A percentile compares a stretch with the other conserved stretches of the same genome.
Evolutionary conservation across 2,113 vertebrate species (phyloP).

Genomic region (Chrysemys picta): DNA sequence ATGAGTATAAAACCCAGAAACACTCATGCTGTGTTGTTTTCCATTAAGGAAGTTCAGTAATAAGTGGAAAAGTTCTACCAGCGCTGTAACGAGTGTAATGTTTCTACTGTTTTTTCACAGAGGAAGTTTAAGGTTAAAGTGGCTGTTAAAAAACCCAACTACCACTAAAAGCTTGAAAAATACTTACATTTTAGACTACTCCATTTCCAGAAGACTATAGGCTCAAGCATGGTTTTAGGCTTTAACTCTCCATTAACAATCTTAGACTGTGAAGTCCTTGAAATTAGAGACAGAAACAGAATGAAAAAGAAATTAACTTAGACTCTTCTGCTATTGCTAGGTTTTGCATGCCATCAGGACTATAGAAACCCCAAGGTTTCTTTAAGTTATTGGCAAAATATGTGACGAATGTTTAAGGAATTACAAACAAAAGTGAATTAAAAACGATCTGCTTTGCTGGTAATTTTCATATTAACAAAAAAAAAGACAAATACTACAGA

Average conservation of each 20-base stretch:
- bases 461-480: neutral
- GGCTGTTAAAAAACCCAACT: neutral
- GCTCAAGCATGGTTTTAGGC: neutral
- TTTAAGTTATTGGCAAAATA: fast-evolving
- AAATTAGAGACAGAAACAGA: neutral
- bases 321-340: neutral
- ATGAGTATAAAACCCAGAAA: neutral
- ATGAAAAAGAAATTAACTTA: neutral
- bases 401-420: neutral
- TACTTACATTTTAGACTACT: neutral
- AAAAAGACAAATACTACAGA: neutral
- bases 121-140: neutral
- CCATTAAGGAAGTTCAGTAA: neutral
- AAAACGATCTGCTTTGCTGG: neutral
- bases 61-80: neutral
- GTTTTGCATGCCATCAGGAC: neutral
- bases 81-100: neutral
- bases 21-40: neutral
- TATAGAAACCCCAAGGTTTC: neutral
- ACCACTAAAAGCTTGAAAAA: neutral
- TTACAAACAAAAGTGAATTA: neutral
- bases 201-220: neutral
- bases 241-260: neutral
- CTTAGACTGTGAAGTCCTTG: neutral
- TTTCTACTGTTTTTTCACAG: neutral